Conservation (phyloP, 2,797 vertebrate genomes). For the Iguana delicatissima region DNA sequence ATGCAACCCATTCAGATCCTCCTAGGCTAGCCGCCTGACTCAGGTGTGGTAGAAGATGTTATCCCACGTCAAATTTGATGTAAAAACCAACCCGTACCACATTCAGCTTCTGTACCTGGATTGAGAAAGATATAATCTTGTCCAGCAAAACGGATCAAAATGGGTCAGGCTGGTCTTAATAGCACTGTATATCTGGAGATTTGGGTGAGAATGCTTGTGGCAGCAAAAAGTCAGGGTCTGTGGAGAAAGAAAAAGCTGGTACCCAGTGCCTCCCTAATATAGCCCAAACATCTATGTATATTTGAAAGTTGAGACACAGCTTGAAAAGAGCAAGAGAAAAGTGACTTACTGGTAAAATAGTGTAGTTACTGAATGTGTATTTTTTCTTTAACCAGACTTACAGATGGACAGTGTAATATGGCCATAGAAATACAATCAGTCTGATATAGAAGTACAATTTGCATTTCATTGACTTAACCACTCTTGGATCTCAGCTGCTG, state of each 20-base stretch:
- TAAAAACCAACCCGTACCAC: background rate
- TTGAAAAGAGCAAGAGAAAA: background rate
- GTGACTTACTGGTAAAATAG: background rate
- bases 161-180: background rate
- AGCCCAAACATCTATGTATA: background rate
- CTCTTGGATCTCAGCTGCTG: background rate
- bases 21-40: background rate
- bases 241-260: background rate
- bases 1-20: background rate
- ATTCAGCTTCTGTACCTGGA: background rate
- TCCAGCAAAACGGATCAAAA: background rate
- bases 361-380: background rate
- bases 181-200: background rate
- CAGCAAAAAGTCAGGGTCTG: background rate
- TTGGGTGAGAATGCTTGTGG: background rate
- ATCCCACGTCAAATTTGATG: background rate
- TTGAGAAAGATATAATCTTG: background rate
- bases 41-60: background rate
- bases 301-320: background rate
- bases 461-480: background rate
- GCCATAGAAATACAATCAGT: background rate
- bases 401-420: background rate
- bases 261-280: background rate
- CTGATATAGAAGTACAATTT: background rate
- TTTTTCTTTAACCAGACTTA: background rate